phyloP scores from a whole-genome alignment of 2,113 vertebrate species.

The Casuarius casuarius region DNA sequence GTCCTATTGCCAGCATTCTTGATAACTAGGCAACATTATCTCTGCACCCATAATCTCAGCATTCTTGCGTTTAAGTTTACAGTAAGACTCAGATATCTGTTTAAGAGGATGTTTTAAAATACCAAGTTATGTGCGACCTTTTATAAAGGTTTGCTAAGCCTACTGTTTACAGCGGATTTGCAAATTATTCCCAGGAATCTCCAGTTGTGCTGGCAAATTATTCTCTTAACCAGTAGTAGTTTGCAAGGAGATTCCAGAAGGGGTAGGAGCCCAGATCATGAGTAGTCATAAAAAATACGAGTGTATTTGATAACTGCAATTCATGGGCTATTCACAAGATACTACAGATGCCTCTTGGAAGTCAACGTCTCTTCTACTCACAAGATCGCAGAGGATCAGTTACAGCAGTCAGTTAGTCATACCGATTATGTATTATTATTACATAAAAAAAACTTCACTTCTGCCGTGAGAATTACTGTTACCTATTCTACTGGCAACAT shows the following conservation, averaged over 20 bases:
- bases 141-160: neutral
- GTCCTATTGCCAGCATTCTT: neutral
- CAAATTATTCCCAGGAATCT: conserved; percentile 16
- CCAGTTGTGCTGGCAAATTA: conserved; percentile 4
- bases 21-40: neutral
- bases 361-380: neutral
- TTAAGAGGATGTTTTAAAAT: neutral
- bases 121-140: neutral
- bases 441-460: neutral
- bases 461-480: neutral
- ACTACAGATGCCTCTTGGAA: fast-evolving
- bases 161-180: neutral
- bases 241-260: neutral
- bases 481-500: neutral
- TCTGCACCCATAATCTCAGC: neutral
- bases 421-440: neutral
- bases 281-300: neutral
- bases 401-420: neutral
- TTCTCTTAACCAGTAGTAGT: neutral
- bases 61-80: neutral
- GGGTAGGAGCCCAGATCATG: neutral
- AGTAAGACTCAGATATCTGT: neutral
- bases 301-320: fast-evolving
- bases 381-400: neutral
- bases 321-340: neutral